Conservation (phyloP, 2,797 vertebrate species). For the Leptoclinus maculatus region DNA sequence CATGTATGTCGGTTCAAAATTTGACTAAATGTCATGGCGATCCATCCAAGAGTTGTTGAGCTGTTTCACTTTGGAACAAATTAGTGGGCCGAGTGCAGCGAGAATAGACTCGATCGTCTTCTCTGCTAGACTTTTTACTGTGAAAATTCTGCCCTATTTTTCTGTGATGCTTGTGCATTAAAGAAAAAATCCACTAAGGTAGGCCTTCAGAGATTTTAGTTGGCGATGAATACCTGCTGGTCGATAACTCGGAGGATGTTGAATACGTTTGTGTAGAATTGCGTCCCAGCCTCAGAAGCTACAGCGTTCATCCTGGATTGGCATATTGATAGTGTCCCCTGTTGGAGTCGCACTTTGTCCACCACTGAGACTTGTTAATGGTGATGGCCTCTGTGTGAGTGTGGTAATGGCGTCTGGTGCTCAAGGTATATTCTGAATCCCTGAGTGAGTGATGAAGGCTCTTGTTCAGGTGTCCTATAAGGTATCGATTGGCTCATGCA, state of each 20-base stretch:
- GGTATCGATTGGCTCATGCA: slow-evolving; percentile 50
- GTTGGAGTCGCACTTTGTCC: slow-evolving; percentile 41
- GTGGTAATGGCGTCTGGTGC: slow-evolving; percentile 12
- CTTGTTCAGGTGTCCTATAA: slow-evolving; percentile 52
- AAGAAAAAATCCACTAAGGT: background rate
- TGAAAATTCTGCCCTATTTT: background rate
- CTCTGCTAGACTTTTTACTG: background rate
- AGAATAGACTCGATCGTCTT: background rate
- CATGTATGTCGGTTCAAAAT: background rate
- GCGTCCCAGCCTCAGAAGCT: slow-evolving; percentile 5
- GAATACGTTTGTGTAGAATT: slow-evolving; percentile 54
- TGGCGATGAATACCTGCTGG: slow-evolving; percentile 6
- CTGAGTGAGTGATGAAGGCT: slow-evolving; percentile 32
- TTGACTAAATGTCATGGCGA: background rate
- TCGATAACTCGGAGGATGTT: slow-evolving; percentile 20
- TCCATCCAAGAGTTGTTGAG: background rate
- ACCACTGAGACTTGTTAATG: slow-evolving; percentile 57
- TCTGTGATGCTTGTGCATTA: background rate
- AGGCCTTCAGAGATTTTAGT: slow-evolving; percentile 7
- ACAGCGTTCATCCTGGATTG: slow-evolving; percentile 51
- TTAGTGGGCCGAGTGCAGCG: background rate
- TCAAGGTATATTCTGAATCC: slow-evolving; percentile 18
- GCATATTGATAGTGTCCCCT: slow-evolving; percentile 53
- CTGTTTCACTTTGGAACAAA: background rate
- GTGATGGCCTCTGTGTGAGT: slow-evolving; percentile 35